Conservation (phyloP, 2,113 vertebrate genomes). For the Indri indri region DNA sequence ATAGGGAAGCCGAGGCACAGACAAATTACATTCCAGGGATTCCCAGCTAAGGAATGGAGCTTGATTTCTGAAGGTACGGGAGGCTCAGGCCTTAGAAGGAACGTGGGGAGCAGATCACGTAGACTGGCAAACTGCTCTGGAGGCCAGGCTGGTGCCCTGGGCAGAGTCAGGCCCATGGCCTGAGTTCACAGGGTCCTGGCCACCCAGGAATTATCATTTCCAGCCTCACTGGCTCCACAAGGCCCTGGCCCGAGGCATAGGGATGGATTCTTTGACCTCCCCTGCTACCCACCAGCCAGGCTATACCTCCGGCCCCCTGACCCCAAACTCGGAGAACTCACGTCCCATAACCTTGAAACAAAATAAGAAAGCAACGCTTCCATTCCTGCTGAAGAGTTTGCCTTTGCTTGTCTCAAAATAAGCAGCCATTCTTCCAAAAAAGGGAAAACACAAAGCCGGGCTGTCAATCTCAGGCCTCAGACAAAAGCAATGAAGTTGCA, state of each 20-base stretch:
- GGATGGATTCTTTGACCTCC: background rate
- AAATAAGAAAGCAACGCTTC: background rate
- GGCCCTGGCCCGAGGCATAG: background rate
- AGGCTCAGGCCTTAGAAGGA: background rate
- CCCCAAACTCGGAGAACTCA: background rate
- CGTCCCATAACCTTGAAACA: background rate
- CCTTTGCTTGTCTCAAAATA: slow-evolving; percentile 46
- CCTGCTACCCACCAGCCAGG: background rate
- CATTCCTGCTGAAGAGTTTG: background rate
- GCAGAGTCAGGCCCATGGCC: background rate
- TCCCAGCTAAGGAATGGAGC: background rate
- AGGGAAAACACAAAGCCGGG: slow-evolving; percentile 55
- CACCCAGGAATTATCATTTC: background rate
- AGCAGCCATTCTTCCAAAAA: slow-evolving; percentile 75
- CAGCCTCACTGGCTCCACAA: background rate
- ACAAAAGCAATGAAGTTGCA: slow-evolving; percentile 53
- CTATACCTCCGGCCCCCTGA: background rate
- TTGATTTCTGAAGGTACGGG: background rate
- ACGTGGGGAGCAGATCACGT: background rate
- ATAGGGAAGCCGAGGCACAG: background rate
- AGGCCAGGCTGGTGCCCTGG: background rate
- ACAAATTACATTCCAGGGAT: background rate
- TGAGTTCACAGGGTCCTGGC: background rate
- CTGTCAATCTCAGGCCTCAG: slow-evolving; percentile 63
- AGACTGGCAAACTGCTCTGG: background rate